Conservation (phyloP, 53 echinoderm and acorn worm species). For the Echinometra lucunter region DNA sequence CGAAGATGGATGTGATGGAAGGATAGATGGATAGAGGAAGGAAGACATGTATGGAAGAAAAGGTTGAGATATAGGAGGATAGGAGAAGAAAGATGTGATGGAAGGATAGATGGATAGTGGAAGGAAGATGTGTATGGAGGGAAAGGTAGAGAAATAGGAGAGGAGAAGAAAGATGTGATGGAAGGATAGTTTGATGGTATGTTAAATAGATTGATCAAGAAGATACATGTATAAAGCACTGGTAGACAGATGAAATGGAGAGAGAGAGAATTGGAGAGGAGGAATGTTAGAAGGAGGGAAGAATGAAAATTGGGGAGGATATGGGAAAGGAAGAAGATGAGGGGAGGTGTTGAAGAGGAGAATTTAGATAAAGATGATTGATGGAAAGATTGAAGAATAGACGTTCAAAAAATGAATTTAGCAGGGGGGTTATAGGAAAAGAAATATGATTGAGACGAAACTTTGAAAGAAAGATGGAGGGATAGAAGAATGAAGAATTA, state of each 20-base stretch:
- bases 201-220: no score
- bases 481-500: no score
- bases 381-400: background rate
- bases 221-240: no score
- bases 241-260: no score
- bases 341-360: no score
- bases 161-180: background rate
- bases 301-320: no score
- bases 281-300: no score
- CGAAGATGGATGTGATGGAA: background rate
- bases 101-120: background rate
- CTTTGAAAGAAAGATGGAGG: no score
- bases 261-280: background rate
- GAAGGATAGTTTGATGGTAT: background rate
- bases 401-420: no score
- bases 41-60: background rate
- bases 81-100: background rate
- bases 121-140: no score
- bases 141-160: background rate
- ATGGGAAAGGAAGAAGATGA: background rate
- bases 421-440: no score
- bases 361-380: background rate
- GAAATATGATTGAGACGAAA: no score
- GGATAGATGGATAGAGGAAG: background rate
- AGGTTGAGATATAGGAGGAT: background rate